Conservation (phyloP, 1,140 invertebrate genomes). For the Ctenoplectra terminalis region DNA sequence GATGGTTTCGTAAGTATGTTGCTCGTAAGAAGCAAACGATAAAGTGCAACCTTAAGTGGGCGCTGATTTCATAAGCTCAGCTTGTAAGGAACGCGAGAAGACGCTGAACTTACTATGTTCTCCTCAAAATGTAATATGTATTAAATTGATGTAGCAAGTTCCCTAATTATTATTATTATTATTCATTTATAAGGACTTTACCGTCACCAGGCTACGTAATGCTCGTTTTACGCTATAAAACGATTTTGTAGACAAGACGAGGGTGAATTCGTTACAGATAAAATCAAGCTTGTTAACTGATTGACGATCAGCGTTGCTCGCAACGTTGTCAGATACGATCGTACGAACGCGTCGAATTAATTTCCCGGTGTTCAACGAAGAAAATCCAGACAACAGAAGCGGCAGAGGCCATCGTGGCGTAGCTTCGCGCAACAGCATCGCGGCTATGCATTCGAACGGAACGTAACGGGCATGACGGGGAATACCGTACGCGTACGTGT, state of each 20-base stretch:
- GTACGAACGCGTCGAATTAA: not conserved
- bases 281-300: not conserved
- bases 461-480: slow-evolving; percentile 52
- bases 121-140: not conserved
- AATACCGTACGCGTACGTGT: slow-evolving; percentile 64
- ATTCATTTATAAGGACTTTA: not conserved
- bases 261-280: not conserved
- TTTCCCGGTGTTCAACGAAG: not conserved
- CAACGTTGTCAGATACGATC: not conserved
- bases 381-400: not conserved
- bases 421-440: not conserved
- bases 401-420: slow-evolving; percentile 11
- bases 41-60: not conserved
- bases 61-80: not conserved
- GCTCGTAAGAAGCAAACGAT: not conserved
- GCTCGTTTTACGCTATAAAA: not conserved
- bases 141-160: not conserved
- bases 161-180: not conserved
- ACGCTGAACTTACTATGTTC: not conserved
- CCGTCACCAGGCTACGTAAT: not conserved
- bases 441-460: slow-evolving; percentile 35
- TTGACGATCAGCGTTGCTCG: too few species aligned
- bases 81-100: not conserved
- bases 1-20: not conserved
- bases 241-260: not conserved